These are phyloP conservation scores for Phoxinus dragarum DNA, from an alignment of 2,797 vertebrate species.

Conservation along the genomic window DNA sequence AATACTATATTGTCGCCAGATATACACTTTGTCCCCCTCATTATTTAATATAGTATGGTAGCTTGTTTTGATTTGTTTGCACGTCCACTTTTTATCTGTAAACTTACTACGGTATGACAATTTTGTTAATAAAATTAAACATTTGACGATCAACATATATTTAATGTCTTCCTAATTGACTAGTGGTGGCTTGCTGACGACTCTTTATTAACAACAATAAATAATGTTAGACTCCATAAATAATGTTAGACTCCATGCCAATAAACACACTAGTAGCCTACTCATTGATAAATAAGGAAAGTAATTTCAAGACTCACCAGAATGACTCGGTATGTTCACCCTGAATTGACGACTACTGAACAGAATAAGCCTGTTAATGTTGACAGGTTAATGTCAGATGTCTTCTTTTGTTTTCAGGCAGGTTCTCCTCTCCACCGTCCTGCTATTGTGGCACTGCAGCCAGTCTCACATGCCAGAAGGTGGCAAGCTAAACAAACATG, in stretches of 20 bases:
- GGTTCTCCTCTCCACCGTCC: constrained; percentile 1
- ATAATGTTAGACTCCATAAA: neutral
- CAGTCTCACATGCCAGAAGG: constrained; percentile 35
- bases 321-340: neutral
- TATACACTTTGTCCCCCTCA: too few species aligned
- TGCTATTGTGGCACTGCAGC: constrained; percentile 14
- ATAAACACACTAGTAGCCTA: neutral
- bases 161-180: neutral
- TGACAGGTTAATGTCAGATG: constrained; percentile 37
- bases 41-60: too few species aligned
- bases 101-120: too few species aligned
- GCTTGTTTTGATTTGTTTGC: too few species aligned
- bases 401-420: constrained; percentile 19
- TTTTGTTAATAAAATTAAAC: too few species aligned
- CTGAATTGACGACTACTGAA: neutral
- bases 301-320: neutral
- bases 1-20: too few species aligned
- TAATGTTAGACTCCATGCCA: neutral
- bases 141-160: neutral
- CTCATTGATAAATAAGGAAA: neutral
- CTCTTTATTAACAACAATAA: neutral
- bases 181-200: neutral
- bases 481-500: constrained; percentile 45
- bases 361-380: neutral
- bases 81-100: too few species aligned